These are phyloP conservation scores for Passer montanus DNA, from an alignment of 2,113 vertebrate species.

Conservation along the genomic window DNA sequence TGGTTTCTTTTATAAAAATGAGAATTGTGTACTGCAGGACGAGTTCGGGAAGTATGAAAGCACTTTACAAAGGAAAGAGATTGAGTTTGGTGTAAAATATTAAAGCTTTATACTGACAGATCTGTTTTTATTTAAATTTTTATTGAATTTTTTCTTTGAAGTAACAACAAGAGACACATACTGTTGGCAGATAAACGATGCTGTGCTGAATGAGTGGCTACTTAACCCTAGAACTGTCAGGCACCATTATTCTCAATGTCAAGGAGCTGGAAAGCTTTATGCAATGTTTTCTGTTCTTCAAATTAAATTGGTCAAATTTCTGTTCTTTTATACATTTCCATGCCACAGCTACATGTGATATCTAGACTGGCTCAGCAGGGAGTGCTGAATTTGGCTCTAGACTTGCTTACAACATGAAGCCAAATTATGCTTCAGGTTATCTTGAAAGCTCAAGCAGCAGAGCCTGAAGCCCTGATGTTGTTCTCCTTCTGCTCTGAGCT, in stretches of 20 bases:
- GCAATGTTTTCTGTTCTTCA: slow-evolving; percentile 41
- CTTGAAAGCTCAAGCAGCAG: slow-evolving; percentile 17
- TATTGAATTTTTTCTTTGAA: slow-evolving; percentile 67
- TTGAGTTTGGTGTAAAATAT: slow-evolving; percentile 53
- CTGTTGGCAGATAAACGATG: slow-evolving; percentile 58
- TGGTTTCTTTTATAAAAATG: slow-evolving; percentile 48
- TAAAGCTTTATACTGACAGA: slow-evolving; percentile 58
- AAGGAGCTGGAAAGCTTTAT: slow-evolving; percentile 41
- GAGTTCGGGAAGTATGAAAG: slow-evolving; percentile 50
- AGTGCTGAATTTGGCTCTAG: slow-evolving; percentile 34
- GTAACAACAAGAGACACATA: slow-evolving; percentile 58
- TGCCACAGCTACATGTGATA: slow-evolving; percentile 22
- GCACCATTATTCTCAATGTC: slow-evolving; percentile 56
- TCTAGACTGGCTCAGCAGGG: slow-evolving; percentile 36
- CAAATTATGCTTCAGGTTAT: slow-evolving; percentile 28
- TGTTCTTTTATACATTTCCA: slow-evolving; percentile 32
- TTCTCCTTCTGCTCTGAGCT: neutral
- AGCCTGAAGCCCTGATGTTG: neutral
- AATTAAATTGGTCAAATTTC: slow-evolving; percentile 54
- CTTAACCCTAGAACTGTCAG: slow-evolving; percentile 68
- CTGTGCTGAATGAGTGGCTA: slow-evolving; percentile 55
- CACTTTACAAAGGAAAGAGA: slow-evolving; percentile 53
- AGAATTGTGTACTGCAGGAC: slow-evolving; percentile 29
- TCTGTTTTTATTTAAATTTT: slow-evolving; percentile 71
- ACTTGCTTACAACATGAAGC: slow-evolving; percentile 2